Evolutionary conservation across 2,888 invertebrate genomes (phyloP).

Genomic region (Subacronicta megacephala): DNA sequence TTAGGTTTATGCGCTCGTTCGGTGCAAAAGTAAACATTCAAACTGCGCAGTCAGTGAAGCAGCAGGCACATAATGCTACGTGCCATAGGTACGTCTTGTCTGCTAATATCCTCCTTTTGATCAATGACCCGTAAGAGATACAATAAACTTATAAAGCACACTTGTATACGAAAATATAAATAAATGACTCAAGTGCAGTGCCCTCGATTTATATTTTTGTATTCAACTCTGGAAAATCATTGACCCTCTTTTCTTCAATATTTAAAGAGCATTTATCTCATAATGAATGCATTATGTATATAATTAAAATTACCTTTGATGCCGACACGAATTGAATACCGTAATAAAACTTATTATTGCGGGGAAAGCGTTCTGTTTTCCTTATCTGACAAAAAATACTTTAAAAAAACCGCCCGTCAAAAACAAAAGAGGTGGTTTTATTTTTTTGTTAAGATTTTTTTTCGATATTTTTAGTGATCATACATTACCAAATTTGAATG

Average conservation of each 20-base stretch:
- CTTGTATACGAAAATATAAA: slow-evolving; percentile 3
- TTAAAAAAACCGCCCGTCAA: too few relatives aligned
- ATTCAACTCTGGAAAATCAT: slow-evolving; percentile 57
- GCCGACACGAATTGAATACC: too few relatives aligned
- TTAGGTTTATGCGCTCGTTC: slow-evolving; percentile 1
- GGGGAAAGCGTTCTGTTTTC: background rate
- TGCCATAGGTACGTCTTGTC: slow-evolving; percentile 15
- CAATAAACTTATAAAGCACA: background rate
- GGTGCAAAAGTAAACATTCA: slow-evolving; percentile 10
- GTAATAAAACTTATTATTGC: too few relatives aligned
- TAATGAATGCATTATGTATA: background rate
- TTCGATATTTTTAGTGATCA: too few relatives aligned
- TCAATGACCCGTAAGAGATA: slow-evolving; percentile 66
- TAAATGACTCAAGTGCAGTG: slow-evolving; percentile 74
- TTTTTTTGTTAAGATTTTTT: too few relatives aligned
- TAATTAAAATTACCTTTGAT: background rate
- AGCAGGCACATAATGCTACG: slow-evolving; percentile 12
- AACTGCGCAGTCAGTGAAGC: slow-evolving; percentile 12
- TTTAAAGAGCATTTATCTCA: slow-evolving; percentile 11
- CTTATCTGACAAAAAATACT: background rate
- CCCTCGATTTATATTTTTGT: slow-evolving; percentile 66
- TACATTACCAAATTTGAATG: too few relatives aligned
- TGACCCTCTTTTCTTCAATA: slow-evolving; percentile 52
- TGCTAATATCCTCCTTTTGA: slow-evolving; percentile 61
- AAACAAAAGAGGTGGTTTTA: too few relatives aligned